Conservation (phyloP, 2,888 invertebrate genomes). For the Xanthostigma xanthostigma region DNA sequence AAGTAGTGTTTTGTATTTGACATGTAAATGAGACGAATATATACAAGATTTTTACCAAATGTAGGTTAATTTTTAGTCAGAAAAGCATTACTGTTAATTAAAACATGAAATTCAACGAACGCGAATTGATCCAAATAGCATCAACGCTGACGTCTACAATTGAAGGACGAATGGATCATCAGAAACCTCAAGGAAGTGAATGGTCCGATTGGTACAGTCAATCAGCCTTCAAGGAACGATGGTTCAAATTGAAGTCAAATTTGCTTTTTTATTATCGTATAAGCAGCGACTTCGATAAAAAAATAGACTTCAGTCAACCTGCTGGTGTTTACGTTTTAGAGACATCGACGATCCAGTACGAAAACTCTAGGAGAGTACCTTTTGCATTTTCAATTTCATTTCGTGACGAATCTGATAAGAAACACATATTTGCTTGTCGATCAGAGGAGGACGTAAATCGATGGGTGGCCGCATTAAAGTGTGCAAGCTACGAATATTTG, state of each 20-base stretch:
- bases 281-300: conserved; percentile 43
- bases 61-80: background rate
- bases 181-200: conserved; percentile 42
- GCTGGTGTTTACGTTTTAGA: conserved; percentile 61
- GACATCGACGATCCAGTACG: conserved; percentile 52
- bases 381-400: conserved; percentile 64
- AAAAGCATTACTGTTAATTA: background rate
- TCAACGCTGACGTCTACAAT: conserved; percentile 41
- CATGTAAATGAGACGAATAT: too few species aligned
- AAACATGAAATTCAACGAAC: conserved; percentile 57
- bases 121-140: conserved; percentile 47
- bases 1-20: too few species aligned
- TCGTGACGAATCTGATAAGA: conserved; percentile 47
- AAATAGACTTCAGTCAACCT: conserved; percentile 47
- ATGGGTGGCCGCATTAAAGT: conserved; percentile 52
- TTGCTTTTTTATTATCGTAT: conserved; percentile 64
- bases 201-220: conserved; percentile 30
- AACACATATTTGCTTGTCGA: conserved; percentile 54
- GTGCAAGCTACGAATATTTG: conserved; percentile 58
- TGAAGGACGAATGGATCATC: conserved; percentile 59
- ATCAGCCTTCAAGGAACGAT: conserved; percentile 51
- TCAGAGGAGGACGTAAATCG: conserved; percentile 54
- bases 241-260: conserved; percentile 61
- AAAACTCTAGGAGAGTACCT: conserved; percentile 43
- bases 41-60: too few species aligned